Evolutionary conservation across 1,140 invertebrate species (phyloP), one percentile per base, ranked within the genome.

Genomic region (Ceratitis capitata): DNA sequence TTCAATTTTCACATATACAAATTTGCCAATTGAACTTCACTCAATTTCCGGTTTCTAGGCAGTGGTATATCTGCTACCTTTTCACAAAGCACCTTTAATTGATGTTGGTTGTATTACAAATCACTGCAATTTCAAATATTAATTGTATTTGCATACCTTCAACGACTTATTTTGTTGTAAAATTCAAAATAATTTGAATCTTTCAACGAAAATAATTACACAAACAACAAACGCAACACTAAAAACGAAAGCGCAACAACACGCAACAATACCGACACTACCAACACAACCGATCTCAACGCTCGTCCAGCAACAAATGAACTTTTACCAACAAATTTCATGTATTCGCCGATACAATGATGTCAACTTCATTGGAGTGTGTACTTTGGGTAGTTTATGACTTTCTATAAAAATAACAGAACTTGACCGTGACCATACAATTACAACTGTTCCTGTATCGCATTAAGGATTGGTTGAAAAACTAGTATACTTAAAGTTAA

Each of bases 141-240:
- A 7, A 69, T 26, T 19, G n/a, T 61, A 78, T n/a, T 45, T 42
- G 7, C 39, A 42, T 23, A 78, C 16, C 23, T 42, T 78, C n/a
- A 47, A 78, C 69, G 39, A 39, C 45, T 42, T 69, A 12, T 78
- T 45, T 42, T 16, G 29, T 7, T 26, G 6, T 56, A 19, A 39
- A 78, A 39, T 78, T 78, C 39, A 78, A 78, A 78, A 35, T 35
- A 69, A 78, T 42, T 78, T 78, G 39, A 78, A 42, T 78, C n/a
- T 19, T 39, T 69, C 32, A 29, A 29, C 29, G 16, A 39, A 69
- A 16, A 23, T 9, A 78, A 6, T 14, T 19, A 78, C 69, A 47
- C 39, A 45, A 78, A 45, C 7, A 23, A 1, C 19, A 45, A 45
- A 9, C 9, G 39, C 39, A n/a, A 42, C 69, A 56, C 51, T n/a